Evolutionary conservation across 1,140 invertebrate species (phyloP).

Genomic region (Nylanderia fulva): DNA sequence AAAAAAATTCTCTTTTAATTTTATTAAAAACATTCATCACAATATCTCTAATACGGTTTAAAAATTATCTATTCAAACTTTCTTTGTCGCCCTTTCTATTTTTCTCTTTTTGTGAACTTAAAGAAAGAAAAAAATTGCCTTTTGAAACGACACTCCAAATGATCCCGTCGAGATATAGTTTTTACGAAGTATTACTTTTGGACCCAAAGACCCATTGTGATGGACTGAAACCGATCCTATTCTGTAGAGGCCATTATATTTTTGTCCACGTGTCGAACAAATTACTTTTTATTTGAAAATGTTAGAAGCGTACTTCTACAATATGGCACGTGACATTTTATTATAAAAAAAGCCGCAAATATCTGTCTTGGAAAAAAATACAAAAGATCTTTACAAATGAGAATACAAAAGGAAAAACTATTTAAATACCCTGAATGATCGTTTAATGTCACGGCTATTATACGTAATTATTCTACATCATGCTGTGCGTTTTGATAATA

Average conservation of each 20-base stretch:
- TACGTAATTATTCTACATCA: too few species aligned
- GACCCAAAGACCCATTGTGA: constrained; percentile 68
- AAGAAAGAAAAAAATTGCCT: constrained; percentile 42
- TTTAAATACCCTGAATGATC: too few species aligned
- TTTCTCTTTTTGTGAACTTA: too few species aligned
- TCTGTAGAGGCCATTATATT: constrained; percentile 67
- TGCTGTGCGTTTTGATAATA: too few species aligned
- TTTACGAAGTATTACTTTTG: constrained; percentile 73
- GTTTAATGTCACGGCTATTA: too few species aligned
- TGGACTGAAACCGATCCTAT: constrained; percentile 65
- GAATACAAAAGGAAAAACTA: too few species aligned
- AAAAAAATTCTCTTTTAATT: neutral
- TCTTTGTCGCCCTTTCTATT: too few species aligned
- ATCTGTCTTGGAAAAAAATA: neutral
- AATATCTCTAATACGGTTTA: neutral
- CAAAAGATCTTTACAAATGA: neutral
- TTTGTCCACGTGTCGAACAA: constrained; percentile 74
- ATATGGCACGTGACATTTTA: neutral
- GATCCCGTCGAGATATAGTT: constrained; percentile 68
- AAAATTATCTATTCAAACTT: constrained; percentile 41
- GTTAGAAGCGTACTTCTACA: too few species aligned
- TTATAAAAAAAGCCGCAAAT: neutral
- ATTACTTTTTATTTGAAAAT: constrained; percentile 75
- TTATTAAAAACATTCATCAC: neutral
- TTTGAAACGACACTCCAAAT: constrained; percentile 60